A percentile compares a stretch with the other conserved stretches of the same genome.
Evolutionary conservation across 2,797 vertebrate genomes (phyloP).

Genomic region (Cottoperca gobio): DNA sequence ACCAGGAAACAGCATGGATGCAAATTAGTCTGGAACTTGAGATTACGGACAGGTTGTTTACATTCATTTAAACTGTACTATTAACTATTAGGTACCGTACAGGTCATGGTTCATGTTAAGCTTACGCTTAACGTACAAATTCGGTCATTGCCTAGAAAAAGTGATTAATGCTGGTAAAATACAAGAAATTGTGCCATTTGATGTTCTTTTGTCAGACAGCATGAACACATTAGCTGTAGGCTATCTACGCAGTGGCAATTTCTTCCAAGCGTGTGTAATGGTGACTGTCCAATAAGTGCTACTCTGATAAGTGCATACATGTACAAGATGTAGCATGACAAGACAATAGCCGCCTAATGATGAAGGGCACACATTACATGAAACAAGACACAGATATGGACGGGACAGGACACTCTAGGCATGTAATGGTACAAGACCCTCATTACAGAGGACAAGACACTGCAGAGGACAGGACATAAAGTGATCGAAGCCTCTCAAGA

Average conservation of each 20-base stretch:
- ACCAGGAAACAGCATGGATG: too few species aligned
- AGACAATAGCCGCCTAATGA: constrained; percentile 69
- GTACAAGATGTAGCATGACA: constrained; percentile 57
- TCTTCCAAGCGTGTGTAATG: constrained; percentile 3
- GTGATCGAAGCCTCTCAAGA: constrained; percentile 74
- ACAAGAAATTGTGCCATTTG: neutral
- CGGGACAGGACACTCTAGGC: constrained; percentile 50
- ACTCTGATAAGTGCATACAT: constrained; percentile 40
- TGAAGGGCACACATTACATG: constrained; percentile 71
- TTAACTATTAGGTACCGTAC: too few species aligned
- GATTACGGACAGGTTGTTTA: too few species aligned
- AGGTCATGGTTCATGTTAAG: too few species aligned
- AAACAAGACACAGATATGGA: constrained; percentile 59
- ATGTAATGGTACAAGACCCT: constrained; percentile 68
- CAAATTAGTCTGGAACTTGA: too few species aligned
- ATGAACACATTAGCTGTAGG: neutral
- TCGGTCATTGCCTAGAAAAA: too few species aligned
- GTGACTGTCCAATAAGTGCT: constrained; percentile 34
- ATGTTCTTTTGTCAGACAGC: neutral
- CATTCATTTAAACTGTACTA: too few species aligned
- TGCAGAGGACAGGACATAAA: constrained; percentile 68
- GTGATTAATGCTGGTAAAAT: neutral
- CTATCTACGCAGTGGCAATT: neutral
- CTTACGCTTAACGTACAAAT: too few species aligned
- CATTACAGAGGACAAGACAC: constrained; percentile 73